A percentile compares a stretch with the other conserved stretches of the same genome.
Conservation (phyloP, 2,797 vertebrate genomes). For the Darevskia mixta region DNA sequence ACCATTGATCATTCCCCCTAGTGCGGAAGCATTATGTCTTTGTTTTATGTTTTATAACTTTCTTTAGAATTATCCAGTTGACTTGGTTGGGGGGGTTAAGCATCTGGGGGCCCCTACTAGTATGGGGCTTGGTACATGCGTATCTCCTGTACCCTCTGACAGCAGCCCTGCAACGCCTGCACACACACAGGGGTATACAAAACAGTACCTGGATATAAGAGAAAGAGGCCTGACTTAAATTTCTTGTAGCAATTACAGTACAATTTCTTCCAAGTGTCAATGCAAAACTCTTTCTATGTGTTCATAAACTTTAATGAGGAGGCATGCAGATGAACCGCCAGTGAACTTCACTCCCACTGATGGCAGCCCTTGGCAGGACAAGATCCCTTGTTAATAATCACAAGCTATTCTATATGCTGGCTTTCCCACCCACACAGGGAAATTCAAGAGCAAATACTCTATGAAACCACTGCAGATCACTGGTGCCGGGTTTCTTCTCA, state of each 20-base stretch:
- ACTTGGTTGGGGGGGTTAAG: too few species aligned
- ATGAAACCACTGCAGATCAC: background rate
- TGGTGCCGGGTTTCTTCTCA: background rate
- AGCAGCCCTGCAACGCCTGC: too few species aligned
- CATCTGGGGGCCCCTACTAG: too few species aligned
- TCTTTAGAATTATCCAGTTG: too few species aligned
- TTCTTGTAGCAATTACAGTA: background rate
- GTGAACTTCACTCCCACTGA: background rate
- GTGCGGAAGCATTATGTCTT: too few species aligned
- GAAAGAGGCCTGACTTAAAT: background rate
- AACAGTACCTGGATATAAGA: background rate
- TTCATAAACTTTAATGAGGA: background rate
- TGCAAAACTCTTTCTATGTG: background rate
- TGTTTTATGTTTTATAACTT: too few species aligned
- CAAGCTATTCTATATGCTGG: background rate
- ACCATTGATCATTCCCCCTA: too few species aligned
- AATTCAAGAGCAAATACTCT: background rate
- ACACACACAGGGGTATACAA: background rate
- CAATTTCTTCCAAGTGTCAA: background rate
- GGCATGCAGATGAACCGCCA: background rate
- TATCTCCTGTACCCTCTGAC: too few species aligned
- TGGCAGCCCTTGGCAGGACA: background rate
- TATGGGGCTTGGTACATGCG: too few species aligned
- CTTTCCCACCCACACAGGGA: background rate
- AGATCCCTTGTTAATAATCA: conserved; percentile 15